Percentiles rank a stretch among this genome's conserved stretches.
Evolutionary conservation across 2,797 vertebrate genomes (phyloP).

Genomic region (Craterocephalus amniculus): DNA sequence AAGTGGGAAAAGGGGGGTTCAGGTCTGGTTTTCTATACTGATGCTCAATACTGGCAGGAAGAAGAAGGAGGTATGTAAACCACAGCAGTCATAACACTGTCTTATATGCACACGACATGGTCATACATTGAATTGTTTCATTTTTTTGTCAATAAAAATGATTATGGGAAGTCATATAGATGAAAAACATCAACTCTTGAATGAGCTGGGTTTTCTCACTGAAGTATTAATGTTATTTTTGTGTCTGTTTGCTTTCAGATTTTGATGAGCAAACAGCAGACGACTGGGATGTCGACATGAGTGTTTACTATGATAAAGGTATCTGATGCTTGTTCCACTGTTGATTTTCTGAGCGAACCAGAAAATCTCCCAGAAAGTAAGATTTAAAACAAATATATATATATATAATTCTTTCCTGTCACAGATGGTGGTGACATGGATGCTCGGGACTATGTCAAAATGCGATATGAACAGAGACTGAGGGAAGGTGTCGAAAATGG

Average conservation of each 20-base stretch:
- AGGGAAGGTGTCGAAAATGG: constrained; percentile 85
- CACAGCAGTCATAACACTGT: neutral
- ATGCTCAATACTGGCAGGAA: constrained; percentile 95
- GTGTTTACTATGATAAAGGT: constrained; percentile 96
- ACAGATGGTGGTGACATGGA: constrained; percentile 95
- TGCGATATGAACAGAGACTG: constrained; percentile 89
- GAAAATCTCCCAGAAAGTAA: neutral
- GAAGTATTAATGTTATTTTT: constrained; percentile 17
- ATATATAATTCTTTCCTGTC: neutral
- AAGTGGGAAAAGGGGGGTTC: constrained; percentile 99
- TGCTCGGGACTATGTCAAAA: constrained; percentile 88
- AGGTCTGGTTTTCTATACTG: constrained; percentile 96
- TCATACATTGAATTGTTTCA: no score
- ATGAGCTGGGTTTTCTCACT: neutral
- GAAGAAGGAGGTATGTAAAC: constrained; percentile 87
- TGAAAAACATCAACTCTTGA: no score
- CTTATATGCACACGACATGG: no score
- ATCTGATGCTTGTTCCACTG: constrained; percentile 21
- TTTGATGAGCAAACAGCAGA: constrained; percentile 96
- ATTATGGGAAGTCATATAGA: no score
- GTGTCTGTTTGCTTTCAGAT: constrained; percentile 79
- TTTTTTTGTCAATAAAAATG: no score
- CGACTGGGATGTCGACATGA: constrained; percentile 99
- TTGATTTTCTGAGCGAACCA: neutral
- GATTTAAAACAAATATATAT: no score